Percentiles rank a stretch among this genome's conserved stretches.
Conservation (phyloP, 2,113 vertebrate genomes). For the Nothocercus julius region DNA sequence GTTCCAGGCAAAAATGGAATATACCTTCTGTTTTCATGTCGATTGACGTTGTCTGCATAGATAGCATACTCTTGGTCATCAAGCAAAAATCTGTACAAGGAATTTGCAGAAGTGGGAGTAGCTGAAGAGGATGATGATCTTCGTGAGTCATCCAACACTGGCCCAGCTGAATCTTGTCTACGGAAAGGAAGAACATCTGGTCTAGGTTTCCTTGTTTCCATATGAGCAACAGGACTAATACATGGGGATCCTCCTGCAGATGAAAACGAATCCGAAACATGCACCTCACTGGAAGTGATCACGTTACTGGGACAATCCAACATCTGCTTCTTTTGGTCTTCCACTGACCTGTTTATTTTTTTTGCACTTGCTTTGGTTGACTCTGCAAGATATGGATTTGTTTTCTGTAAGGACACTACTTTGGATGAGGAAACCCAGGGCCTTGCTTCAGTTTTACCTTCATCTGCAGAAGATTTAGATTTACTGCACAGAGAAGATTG, state of each 20-base stretch:
- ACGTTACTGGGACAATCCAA: constrained; percentile 56
- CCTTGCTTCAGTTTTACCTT: constrained; percentile 40
- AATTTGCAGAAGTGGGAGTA: constrained; percentile 78
- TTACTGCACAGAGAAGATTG: constrained; percentile 64
- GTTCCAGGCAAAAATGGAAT: constrained; percentile 94
- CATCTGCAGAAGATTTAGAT: constrained; percentile 53
- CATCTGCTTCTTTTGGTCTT: constrained; percentile 65
- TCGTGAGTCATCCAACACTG: constrained; percentile 77
- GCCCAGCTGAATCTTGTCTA: constrained; percentile 86
- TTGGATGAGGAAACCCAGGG: constrained; percentile 70
- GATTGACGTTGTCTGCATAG: constrained; percentile 90
- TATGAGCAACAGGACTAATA: constrained; percentile 68
- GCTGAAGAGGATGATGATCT: constrained; percentile 85
- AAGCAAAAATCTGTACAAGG: constrained; percentile 75
- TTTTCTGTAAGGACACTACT: constrained; percentile 26
- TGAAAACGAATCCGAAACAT: constrained; percentile 53
- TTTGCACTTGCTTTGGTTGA: constrained; percentile 62
- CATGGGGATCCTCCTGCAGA: constrained; percentile 55
- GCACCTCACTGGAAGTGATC: constrained; percentile 47
- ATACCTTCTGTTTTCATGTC: constrained; percentile 94
- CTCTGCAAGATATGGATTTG: constrained; percentile 60
- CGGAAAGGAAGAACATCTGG: constrained; percentile 91
- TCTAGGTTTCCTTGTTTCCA: constrained; percentile 76
- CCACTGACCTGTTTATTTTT: constrained; percentile 61
- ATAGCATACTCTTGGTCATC: constrained; percentile 90